Base-by-base conservation (phyloP, 2,888 invertebrate species). In the Mimumesa dahlbomi region DNA sequence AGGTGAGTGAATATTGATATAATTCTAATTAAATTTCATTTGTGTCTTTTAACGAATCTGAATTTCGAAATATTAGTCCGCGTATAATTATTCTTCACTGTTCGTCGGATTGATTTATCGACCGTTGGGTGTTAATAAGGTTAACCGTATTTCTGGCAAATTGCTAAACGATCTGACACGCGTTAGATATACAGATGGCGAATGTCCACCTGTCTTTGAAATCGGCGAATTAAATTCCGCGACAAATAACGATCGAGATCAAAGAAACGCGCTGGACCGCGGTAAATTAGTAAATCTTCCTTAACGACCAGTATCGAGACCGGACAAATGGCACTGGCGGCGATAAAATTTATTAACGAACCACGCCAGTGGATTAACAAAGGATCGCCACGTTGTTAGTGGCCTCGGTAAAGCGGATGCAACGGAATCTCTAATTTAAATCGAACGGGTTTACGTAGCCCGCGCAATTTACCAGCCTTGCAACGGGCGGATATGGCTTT, bases 1-100 rank as follows among this genome's bases (percentile, higher is more conserved):
- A 92, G 94, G 92, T 93, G 87, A 90, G 86, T 11, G 25, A 58
- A 71, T 42, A 4, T 0, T 4, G n/a, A 36, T 36, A 11, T n/a
- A 4, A 4, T 29, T 29, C 29, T 6, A 29, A 9, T 9, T 6
- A 29, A 29, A 9, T 29, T 29, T n/a, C n/a, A n/a, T n/a, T n/a
- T n/a, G n/a, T n/a, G n/a, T n/a, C n/a, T n/a, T n/a, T n/a, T n/a
- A n/a, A n/a, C n/a, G n/a, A n/a, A n/a, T n/a, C n/a, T n/a, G n/a
- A n/a, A n/a, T n/a, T n/a, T n/a, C n/a, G n/a, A n/a, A n/a, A n/a
- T n/a, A n/a, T n/a, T n/a, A n/a, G n/a, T n/a, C n/a, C n/a, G n/a
- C n/a, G n/a, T n/a, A n/a, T n/a, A n/a, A n/a, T n/a, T n/a, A n/a
- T n/a, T n/a, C n/a, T 29, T 29, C 29, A 29, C 29, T 29, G 29